Base-by-base conservation (phyloP, 2,797 vertebrate species). In the Octomys mimax region DNA sequence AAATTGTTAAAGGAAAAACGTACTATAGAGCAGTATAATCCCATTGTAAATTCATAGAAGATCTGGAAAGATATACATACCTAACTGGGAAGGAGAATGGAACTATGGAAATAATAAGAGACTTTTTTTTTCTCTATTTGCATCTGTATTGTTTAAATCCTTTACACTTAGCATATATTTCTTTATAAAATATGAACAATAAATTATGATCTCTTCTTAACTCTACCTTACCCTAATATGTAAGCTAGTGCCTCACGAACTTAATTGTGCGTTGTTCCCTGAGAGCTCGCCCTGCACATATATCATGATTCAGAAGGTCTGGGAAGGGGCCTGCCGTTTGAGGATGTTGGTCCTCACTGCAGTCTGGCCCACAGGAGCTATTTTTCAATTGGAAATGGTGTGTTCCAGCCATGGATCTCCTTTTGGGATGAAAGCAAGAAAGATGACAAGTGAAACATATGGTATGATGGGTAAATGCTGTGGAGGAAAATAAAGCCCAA, bases 1-100 rank as follows among this genome's bases (percentile, higher is more conserved):
- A 21, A 22, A 26, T 70, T 96, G 22, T 78, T 86, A 88, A 89
- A 81, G 61, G 66, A 89, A 64, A 86, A 93, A 62, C 12, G 42
- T 42, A 70, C 86, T 62, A 71, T 18, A 39, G 18, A 52, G 11
- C 77, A 42, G 26, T 62, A 24, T 36, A 49, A 81, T 82, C 36
- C 31, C 36, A 16, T n/a, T 87, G 13, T 79, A 73, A 92, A 73
- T 78, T 90, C 39, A 24, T 18, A 73, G 57, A 66, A 59, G 46
- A 57, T 79, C 77, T 89, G 28, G 42, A 86, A 90, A 10, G 57
- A 62, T 54, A n/a, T 5, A n/a, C 3, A 4, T 52, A 46, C 5
- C 3, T 80, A 24, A 73, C 26, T 70, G 9, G 28, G 89, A 62
- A 89, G 33, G 19, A 24, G 5, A 82, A 31, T 59, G 42, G 31